A percentile compares a stretch with the other conserved stretches of the same genome.
These are phyloP conservation scores for Erythrocercus mccallii DNA, from an alignment of 2,113 vertebrate species.

Conservation along the genomic window DNA sequence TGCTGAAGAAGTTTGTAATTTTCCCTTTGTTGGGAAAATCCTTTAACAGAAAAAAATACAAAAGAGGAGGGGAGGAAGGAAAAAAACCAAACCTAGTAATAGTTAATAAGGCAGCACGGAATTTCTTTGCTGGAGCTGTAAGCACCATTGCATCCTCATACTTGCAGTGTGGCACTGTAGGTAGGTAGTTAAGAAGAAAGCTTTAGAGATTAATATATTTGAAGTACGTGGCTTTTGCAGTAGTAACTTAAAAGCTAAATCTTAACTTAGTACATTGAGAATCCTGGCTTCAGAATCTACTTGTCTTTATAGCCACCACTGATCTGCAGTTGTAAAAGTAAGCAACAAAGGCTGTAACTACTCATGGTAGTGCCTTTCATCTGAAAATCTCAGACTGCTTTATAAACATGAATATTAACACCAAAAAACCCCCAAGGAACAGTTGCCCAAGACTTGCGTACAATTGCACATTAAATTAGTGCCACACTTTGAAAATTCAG, in stretches of 20 bases:
- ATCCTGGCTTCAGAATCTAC: not conserved
- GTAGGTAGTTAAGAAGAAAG: not conserved
- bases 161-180: not conserved
- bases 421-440: not conserved
- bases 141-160: not conserved
- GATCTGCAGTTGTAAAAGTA: not conserved
- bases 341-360: not conserved
- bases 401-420: not conserved
- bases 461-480: not conserved
- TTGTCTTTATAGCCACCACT: not conserved
- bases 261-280: not conserved
- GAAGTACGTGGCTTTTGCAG: not conserved
- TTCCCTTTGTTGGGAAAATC: not conserved
- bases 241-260: not conserved
- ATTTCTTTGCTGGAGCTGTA: not conserved
- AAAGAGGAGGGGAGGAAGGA: fast-evolving
- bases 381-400: not conserved
- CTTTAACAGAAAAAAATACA: not conserved
- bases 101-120: not conserved
- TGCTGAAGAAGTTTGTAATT: not conserved
- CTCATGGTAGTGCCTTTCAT: not conserved
- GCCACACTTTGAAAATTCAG: not conserved
- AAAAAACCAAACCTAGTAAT: not conserved
- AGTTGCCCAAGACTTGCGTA: not conserved
- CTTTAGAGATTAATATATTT: not conserved